Conservation (phyloP, 2,888 invertebrate genomes). For the Trissoscelio sp. region DNA sequence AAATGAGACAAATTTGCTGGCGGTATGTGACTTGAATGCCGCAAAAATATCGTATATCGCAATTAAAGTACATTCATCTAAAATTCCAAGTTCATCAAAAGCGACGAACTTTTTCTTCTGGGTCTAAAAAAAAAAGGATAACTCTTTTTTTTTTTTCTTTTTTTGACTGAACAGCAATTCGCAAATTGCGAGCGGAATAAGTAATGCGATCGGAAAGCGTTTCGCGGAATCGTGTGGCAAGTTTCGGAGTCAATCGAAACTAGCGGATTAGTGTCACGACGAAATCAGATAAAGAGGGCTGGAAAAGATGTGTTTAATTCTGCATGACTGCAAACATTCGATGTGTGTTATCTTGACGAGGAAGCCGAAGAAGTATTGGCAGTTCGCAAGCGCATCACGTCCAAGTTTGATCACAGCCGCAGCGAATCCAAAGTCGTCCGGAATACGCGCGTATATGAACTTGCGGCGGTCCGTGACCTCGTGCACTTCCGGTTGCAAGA, state of each 20-base stretch:
- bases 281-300: conserved; percentile 19
- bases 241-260: conserved; percentile 23
- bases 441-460: conserved; percentile 53
- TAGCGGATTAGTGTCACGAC: conserved; percentile 37
- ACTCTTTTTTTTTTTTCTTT: too few species aligned
- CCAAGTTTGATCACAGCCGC: conserved; percentile 41
- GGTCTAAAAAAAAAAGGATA: too few species aligned
- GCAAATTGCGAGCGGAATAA: conserved; percentile 10
- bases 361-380: conserved; percentile 59
- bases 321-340: conserved; percentile 50
- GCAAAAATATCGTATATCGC: too few species aligned
- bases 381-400: conserved; percentile 59
- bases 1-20: too few species aligned
- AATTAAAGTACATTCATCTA: too few species aligned
- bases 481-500: conserved; percentile 76
- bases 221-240: not conserved
- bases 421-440: conserved; percentile 42
- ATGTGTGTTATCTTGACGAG: conserved; percentile 67
- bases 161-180: not conserved
- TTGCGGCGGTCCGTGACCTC: conserved; percentile 76
- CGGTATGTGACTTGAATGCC: too few species aligned
- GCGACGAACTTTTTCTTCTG: too few species aligned
- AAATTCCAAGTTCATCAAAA: too few species aligned
- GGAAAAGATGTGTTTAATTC: conserved; percentile 52
- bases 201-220: conserved; percentile 25